Percentiles rank a stretch among this genome's conserved stretches.
These are phyloP conservation scores for Murina feae DNA, from an alignment of 2,113 vertebrate genomes.

Conservation along the genomic window DNA sequence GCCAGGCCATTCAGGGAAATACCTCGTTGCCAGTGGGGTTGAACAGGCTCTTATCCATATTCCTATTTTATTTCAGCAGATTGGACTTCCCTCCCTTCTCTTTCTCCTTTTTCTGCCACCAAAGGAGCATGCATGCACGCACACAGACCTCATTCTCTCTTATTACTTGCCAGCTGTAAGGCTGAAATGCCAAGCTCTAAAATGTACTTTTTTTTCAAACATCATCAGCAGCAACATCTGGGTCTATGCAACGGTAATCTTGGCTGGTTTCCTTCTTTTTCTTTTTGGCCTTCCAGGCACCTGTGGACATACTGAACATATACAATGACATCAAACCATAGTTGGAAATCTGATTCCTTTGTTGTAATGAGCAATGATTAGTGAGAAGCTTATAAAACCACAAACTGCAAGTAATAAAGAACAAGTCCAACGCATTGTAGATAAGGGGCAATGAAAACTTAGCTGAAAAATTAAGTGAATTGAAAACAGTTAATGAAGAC, in stretches of 20 bases:
- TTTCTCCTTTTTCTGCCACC: background rate
- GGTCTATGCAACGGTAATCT: constrained; percentile 56
- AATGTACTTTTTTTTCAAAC: constrained; percentile 47
- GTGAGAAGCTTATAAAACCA: constrained; percentile 48
- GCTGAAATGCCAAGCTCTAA: constrained; percentile 55
- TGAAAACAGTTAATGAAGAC: constrained; percentile 27
- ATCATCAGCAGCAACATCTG: constrained; percentile 62
- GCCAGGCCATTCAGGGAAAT: constrained; percentile 36
- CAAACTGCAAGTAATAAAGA: constrained; percentile 39
- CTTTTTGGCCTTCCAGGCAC: constrained; percentile 58
- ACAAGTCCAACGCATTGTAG: background rate
- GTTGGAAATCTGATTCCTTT: constrained; percentile 66
- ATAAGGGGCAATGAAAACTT: constrained; percentile 26
- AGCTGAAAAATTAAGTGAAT: constrained; percentile 35
- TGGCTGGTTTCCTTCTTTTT: constrained; percentile 57
- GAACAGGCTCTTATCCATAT: constrained; percentile 28
- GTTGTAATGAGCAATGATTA: constrained; percentile 61
- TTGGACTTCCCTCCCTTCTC: constrained; percentile 7
- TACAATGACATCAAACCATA: constrained; percentile 61
- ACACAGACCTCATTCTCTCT: constrained; percentile 2
- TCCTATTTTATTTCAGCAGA: constrained; percentile 7
- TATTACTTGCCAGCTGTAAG: constrained; percentile 61
- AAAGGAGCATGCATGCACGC: background rate
- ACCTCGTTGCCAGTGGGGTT: constrained; percentile 2
- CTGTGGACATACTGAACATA: constrained; percentile 46